Percentiles rank a stretch among this genome's conserved stretches.
phyloP scores from a whole-genome alignment of 1,140 invertebrate genomes.

The Drosophila setifemur region DNA sequence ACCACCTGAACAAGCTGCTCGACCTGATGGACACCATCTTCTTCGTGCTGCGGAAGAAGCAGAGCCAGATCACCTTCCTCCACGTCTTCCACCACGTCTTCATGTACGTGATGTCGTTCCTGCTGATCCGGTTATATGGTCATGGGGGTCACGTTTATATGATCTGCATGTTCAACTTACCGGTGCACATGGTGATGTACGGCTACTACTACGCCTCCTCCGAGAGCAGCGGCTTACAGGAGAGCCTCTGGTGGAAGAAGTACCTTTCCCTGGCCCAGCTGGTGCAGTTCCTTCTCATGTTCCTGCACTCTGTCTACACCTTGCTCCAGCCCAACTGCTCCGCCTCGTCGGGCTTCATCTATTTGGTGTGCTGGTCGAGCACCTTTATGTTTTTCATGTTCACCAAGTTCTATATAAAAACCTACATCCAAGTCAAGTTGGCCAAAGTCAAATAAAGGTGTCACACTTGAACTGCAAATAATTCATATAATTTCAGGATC shows the following conservation, averaged over 20 bases:
- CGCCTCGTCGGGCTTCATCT: not conserved
- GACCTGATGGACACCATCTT: slow-evolving; percentile 50
- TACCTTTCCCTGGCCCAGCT: slow-evolving; percentile 25
- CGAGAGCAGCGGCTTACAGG: not conserved
- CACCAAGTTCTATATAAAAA: slow-evolving; percentile 1
- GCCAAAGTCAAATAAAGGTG: no score
- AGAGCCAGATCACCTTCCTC: slow-evolving; percentile 45
- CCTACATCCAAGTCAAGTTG: no score
- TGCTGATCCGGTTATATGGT: slow-evolving; percentile 6
- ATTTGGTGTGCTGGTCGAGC: not conserved
- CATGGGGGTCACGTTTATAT: slow-evolving; percentile 85
- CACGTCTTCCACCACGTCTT: slow-evolving; percentile 84
- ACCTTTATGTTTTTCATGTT: not conserved
- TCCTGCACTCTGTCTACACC: not conserved
- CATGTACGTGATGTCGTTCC: slow-evolving; percentile 11
- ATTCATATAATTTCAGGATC: no score
- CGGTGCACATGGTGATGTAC: slow-evolving; percentile 31
- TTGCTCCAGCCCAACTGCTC: slow-evolving; percentile 1
- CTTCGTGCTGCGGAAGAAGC: slow-evolving; percentile 56
- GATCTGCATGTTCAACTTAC: slow-evolving; percentile 10
- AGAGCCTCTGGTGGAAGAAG: slow-evolving; percentile 38
- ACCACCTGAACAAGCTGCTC: slow-evolving; percentile 51
- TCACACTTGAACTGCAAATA: no score
- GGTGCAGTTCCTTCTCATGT: slow-evolving; percentile 2
- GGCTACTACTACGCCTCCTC: slow-evolving; percentile 33